These are phyloP conservation scores for Callitettix versicolor DNA, from an alignment of 1,140 invertebrate genomes.

Conservation along the genomic window DNA sequence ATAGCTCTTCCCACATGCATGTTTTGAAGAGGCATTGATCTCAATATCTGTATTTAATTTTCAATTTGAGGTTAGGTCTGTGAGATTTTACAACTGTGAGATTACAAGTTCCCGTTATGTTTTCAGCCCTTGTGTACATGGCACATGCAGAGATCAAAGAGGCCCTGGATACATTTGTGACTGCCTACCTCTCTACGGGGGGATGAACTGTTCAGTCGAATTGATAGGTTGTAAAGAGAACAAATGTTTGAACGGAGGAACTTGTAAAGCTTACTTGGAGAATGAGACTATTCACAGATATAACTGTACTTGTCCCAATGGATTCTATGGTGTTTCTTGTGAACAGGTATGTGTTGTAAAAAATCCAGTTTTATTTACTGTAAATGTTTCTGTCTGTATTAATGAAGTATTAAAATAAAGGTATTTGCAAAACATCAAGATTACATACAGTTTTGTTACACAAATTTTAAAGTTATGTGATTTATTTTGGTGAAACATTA, in stretches of 20 bases:
- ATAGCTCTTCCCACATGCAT: too few species aligned
- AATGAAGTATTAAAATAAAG: too few species aligned
- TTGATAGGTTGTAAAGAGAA: constrained; percentile 60
- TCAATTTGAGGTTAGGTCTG: too few species aligned
- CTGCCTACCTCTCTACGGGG: constrained; percentile 70
- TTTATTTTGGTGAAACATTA: too few species aligned
- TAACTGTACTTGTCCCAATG: constrained; percentile 73
- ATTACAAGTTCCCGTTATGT: too few species aligned
- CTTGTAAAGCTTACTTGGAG: constrained; percentile 68
- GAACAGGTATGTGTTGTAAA: constrained; percentile 49
- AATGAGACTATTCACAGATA: constrained; percentile 68
- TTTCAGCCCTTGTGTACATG: constrained; percentile 61
- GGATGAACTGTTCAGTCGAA: constrained; percentile 82
- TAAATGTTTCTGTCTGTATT: not conserved
- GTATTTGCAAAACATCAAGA: too few species aligned
- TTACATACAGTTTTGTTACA: too few species aligned
- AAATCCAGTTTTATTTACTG: not conserved
- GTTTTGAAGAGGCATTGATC: too few species aligned
- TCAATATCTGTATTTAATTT: too few species aligned
- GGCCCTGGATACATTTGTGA: constrained; percentile 69
- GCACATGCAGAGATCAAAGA: constrained; percentile 58
- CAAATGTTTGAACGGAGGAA: constrained; percentile 71
- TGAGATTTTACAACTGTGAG: too few species aligned
- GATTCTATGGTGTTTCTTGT: constrained; percentile 67
- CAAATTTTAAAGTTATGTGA: too few species aligned